phyloP scores from a whole-genome alignment of 2,113 vertebrate species.

The Pelecanoides urinatrix region DNA sequence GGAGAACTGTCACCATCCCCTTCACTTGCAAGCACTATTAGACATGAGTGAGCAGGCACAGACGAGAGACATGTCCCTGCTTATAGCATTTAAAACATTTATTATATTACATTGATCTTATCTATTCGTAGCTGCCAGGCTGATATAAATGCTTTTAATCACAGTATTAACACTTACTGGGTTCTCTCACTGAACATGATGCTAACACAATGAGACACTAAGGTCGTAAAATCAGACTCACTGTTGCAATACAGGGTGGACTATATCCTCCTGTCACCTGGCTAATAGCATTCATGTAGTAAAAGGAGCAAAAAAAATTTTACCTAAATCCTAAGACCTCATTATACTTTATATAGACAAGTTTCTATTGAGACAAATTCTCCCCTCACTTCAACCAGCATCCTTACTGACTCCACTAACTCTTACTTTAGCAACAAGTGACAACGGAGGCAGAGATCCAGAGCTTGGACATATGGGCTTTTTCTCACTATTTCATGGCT shows the following conservation, averaged over 20 bases:
- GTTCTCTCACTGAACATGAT: neutral
- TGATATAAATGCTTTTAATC: constrained; percentile 23
- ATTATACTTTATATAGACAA: neutral
- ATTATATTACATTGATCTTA: constrained; percentile 32
- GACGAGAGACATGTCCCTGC: neutral
- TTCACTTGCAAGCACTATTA: constrained; percentile 9
- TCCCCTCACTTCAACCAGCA: neutral
- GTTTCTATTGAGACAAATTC: neutral
- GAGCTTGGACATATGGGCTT: neutral
- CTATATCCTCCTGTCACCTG: neutral
- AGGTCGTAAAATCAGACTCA: neutral
- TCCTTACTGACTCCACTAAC: neutral
- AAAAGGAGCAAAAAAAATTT: neutral
- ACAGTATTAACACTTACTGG: neutral
- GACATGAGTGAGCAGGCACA: constrained; percentile 3
- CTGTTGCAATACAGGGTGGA: neutral
- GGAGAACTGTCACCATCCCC: neutral
- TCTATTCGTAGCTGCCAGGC: neutral
- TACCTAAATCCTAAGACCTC: neutral
- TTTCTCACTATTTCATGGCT: neutral
- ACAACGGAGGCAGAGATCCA: neutral
- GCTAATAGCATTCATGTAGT: neutral
- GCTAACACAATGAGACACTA: neutral
- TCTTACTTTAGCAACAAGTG: neutral
- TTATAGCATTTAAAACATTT: constrained; percentile 15